A percentile compares a stretch with the other conserved stretches of the same genome.
phyloP scores from a whole-genome alignment of 23 tunicate genomes.

The Phallusia fumigata region DNA sequence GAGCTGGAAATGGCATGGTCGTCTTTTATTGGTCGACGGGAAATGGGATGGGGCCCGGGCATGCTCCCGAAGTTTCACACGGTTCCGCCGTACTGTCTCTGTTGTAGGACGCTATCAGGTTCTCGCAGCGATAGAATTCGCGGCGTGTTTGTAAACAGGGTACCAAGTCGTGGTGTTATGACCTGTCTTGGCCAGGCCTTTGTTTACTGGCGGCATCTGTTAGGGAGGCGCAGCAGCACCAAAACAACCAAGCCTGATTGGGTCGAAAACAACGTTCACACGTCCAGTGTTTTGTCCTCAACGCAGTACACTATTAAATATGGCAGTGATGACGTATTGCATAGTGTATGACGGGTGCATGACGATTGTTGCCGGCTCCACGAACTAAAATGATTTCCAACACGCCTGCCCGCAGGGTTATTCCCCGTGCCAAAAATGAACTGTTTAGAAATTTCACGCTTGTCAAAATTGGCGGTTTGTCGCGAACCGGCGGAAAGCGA shows the following conservation, averaged over 20 bases:
- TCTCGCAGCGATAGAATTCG: background rate
- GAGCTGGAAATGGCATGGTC: background rate
- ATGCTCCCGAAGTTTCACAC: background rate
- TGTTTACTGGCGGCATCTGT: background rate
- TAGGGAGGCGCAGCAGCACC: background rate
- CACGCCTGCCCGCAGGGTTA: background rate
- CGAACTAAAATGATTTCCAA: background rate
- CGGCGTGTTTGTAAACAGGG: constrained; percentile 10
- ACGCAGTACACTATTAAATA: background rate
- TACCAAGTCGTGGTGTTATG: constrained; percentile 3
- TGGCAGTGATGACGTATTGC: background rate
- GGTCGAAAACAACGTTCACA: background rate
- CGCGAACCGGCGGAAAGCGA: background rate
- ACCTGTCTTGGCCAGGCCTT: background rate
- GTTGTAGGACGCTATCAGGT: constrained; percentile 16
- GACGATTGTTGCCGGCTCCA: background rate
- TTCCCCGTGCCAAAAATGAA: background rate
- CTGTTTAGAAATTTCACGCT: background rate
- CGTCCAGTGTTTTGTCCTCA: background rate
- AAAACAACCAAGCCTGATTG: background rate
- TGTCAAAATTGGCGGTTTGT: background rate
- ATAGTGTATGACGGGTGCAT: background rate
- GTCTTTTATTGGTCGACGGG: background rate
- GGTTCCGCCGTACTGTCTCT: background rate
- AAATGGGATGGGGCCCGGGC: background rate